Percentiles rank a stretch among this genome's conserved stretches.
phyloP scores from a whole-genome alignment of 2,113 vertebrate genomes.

The Periophthalmodon schlosseri region DNA sequence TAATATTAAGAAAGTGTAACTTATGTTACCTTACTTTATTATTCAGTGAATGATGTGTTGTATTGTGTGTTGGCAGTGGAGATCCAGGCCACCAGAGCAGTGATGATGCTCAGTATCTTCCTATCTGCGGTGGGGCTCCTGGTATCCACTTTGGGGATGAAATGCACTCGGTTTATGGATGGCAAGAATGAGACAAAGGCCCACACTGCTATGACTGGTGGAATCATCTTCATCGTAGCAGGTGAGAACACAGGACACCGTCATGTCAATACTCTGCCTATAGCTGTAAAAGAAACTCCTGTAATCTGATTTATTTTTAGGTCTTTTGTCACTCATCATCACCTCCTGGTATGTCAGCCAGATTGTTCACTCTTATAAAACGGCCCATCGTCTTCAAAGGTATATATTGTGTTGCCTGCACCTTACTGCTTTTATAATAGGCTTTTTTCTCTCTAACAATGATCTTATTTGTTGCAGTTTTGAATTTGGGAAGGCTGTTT shows the following conservation, averaged over 20 bases:
- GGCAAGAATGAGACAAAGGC: conserved; percentile 79
- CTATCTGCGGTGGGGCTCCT: conserved; percentile 79
- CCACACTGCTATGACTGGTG: conserved; percentile 79
- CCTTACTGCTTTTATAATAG: neutral
- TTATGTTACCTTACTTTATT: neutral
- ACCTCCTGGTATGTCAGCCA: conserved; percentile 86
- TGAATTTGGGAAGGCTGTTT: conserved; percentile 89
- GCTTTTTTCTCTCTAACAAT: neutral
- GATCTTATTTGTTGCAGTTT: conserved; percentile 64
- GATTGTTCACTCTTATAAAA: conserved; percentile 59
- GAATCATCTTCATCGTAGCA: conserved; percentile 81
- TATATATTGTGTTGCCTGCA: conserved; percentile 4
- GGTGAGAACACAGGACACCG: conserved; percentile 71
- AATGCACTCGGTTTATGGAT: conserved; percentile 89
- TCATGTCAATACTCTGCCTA: neutral
- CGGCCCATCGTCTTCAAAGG: conserved; percentile 28
- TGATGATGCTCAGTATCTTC: conserved; percentile 85
- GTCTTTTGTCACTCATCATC: conserved; percentile 81
- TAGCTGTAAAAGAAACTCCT: neutral
- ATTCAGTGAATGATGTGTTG: neutral
- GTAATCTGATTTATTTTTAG: conserved; percentile 63
- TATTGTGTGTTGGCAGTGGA: conserved; percentile 66
- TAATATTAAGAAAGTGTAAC: too few species aligned
- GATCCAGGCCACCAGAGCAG: conserved; percentile 83
- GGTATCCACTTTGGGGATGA: conserved; percentile 85